Base-by-base conservation (phyloP, 2,888 invertebrate species). In the Rhagonycha fulva region DNA sequence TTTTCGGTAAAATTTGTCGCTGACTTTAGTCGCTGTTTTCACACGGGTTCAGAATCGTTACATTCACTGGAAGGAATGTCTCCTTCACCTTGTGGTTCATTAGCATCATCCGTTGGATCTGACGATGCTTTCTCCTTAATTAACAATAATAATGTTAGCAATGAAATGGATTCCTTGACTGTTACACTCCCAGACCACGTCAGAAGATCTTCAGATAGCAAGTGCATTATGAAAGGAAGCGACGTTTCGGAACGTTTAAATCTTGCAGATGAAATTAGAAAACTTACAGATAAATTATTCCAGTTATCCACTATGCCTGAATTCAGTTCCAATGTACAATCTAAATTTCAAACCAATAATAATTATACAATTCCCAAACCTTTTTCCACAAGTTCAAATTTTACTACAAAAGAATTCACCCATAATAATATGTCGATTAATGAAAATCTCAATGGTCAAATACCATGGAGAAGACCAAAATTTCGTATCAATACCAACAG, bases 211-310 rank as follows among this genome's bases (percentile, higher is more conserved):
- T 95, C 95, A 0, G 95, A 96, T 83, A 94, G 95, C 82, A 92
- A 92, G 9, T 93, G 92, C 82, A 89, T 94, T 81, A 86, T 94
- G 71, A 91, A 90, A 83, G 82, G 84, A 80, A 89, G 91, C 19
- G 93, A 92, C 79, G 91, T 92, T 5, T 87, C 90, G 0, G 93
- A 93, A 74, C 89, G 92, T 75, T 91, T 93, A 76, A 93, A 93
- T 83, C 88, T 95, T 76, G 95, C 95, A 0, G 95, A 95, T 83
- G 95, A 96, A 88, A 96, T 96, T 79, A 92, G 94, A 81, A 95
- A 94, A 87, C 87, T 96, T 0, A 95, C 95, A 0, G 95, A 95
- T 84, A 95, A 94, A 84, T 87, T 95, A 30, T 92, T 91, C 75
- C 91, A 93, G 90, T 85, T 94, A 62, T 93, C 94, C 0, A 92